Evolutionary conservation across 2,113 vertebrate species (phyloP), one percentile per base, ranked within the genome.

Genomic region (Desmodus rotundus): DNA sequence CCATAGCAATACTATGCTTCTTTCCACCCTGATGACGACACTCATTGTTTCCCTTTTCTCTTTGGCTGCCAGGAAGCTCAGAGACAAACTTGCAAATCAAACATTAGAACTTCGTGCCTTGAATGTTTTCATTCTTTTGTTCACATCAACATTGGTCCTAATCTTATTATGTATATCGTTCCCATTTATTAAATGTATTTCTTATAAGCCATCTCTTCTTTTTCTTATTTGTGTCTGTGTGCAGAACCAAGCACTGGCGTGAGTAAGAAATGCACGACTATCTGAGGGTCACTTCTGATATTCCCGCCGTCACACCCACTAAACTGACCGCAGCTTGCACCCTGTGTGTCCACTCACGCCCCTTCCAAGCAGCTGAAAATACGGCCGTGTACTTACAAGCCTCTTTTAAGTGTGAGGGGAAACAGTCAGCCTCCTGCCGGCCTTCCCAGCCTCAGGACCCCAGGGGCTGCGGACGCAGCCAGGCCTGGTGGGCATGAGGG

Each of bases 401-500:
- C 45, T 78, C 78, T 28, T 52, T 58, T 47, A 26, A 0, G 43
- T 95, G 82, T 94, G 97, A 97, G 73, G 72, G 22, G 6, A 97
- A 96, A 92, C 94, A 94, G 26, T 80, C 24, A 83, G 14, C 68
- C 92, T 88, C 78, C 89, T 91, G 45, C 78, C 45, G 0, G 24
- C 95, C 92, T 93, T 89, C 73, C 94, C 67, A 87, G 82, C 91
- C 72, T 16, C 0, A 96, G 83, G 87, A 96, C 97, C 87, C 94
- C 15, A 10, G 0, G 77, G 90, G 92, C 95, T 86, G 92, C 9
- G 33, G 93, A 65, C 4, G 0, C 96, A 95, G 97, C 97, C 96
- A 82, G 95, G 98, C 58, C 87, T 1, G 0, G 97, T 86, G 95
- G 97, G 86, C 96, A 92, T 91, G 76, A 91, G 94, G 96, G 92